Percentiles rank a stretch among this genome's conserved stretches.
phyloP scores from a whole-genome alignment of 2,888 invertebrate species.

The Ichneumoninae sp. region DNA sequence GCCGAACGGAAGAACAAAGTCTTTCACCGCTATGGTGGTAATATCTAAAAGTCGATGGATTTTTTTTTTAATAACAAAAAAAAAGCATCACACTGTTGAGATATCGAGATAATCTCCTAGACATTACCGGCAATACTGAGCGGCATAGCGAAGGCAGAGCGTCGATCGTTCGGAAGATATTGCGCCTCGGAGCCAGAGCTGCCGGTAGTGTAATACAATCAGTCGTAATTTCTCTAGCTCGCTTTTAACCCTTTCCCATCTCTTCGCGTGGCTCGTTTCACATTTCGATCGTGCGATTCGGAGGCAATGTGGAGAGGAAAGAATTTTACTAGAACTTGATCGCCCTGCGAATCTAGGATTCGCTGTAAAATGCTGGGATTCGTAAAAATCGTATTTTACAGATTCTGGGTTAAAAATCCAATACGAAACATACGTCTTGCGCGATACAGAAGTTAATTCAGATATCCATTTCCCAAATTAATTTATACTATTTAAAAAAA shows the following conservation, averaged over 20 bases:
- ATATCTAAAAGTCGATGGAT: conserved; percentile 4
- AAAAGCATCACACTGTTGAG: conserved; percentile 41
- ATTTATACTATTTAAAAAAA: no score
- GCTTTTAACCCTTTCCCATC: conserved; percentile 46
- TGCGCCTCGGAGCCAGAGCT: conserved; percentile 18
- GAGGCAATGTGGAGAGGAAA: conserved; percentile 19
- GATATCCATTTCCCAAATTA: no score
- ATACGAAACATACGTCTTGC: no score
- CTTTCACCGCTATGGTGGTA: background rate
- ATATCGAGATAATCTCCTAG: conserved; percentile 49
- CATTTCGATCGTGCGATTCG: conserved; percentile 63
- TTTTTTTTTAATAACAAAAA: conserved; percentile 1
- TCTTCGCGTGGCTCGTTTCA: conserved; percentile 55
- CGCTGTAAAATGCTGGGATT: conserved; percentile 14
- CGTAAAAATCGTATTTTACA: background rate
- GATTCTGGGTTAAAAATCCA: background rate
- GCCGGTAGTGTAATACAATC: conserved; percentile 64
- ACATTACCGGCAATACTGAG: conserved; percentile 29
- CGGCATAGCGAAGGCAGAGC: conserved; percentile 16
- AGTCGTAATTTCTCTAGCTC: conserved; percentile 65
- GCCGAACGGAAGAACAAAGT: background rate
- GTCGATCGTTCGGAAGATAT: conserved; percentile 58
- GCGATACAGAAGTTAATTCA: no score
- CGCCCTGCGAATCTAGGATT: background rate
- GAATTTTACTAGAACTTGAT: conserved; percentile 28